phyloP scores from a whole-genome alignment of 1,140 invertebrate species.

The Dufourea novaeangliae region DNA sequence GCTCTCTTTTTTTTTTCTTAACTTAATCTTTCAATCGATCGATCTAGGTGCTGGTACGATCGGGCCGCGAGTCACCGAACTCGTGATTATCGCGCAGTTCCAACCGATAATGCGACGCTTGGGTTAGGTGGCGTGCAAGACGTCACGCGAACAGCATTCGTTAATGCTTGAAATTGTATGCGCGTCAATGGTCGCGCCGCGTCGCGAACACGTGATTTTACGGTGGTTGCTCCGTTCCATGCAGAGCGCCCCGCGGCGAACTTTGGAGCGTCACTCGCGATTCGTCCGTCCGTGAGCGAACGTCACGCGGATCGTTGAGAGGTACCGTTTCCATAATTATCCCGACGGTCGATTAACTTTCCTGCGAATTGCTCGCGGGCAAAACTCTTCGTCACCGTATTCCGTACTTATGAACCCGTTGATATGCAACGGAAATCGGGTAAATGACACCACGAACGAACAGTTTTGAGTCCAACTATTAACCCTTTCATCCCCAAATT shows the following conservation, averaged over 20 bases:
- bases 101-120: neutral
- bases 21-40: too few species aligned
- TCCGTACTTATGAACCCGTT: too few species aligned
- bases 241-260: neutral
- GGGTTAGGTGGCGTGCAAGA: neutral
- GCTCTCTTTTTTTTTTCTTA: too few species aligned
- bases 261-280: neutral
- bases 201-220: neutral
- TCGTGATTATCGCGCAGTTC: neutral
- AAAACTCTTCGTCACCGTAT: too few species aligned
- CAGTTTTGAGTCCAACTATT: too few species aligned
- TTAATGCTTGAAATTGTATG: constrained; percentile 23
- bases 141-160: neutral
- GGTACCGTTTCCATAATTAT: too few species aligned
- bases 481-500: too few species aligned
- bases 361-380: too few species aligned
- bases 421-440: too few species aligned
- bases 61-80: neutral
- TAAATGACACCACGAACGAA: too few species aligned
- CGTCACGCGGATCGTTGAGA: too few species aligned
- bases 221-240: neutral
- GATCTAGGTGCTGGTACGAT: neutral
- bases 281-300: neutral
- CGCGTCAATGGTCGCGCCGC: constrained; percentile 1
- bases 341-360: too few species aligned